phyloP scores from a whole-genome alignment of 2,888 invertebrate genomes.

The Amorpha juglandis region DNA sequence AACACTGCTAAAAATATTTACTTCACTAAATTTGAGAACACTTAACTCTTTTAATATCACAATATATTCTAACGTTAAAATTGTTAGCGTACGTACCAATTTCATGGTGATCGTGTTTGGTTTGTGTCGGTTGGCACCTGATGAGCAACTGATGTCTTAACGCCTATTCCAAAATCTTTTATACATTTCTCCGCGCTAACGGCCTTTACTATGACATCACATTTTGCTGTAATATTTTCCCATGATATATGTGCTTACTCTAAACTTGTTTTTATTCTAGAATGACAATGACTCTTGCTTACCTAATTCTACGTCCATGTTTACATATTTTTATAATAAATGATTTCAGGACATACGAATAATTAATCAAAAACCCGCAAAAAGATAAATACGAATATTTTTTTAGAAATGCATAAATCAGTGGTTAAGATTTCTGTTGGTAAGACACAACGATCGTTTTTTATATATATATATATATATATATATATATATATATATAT shows the following conservation, averaged over 20 bases:
- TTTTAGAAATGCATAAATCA: no score
- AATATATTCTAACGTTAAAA: conserved; percentile 58
- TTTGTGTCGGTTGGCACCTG: conserved; percentile 60
- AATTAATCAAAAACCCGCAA: background rate
- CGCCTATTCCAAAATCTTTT: conserved; percentile 67
- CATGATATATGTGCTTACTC: background rate
- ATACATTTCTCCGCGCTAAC: conserved; percentile 79
- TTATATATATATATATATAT: no score
- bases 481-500: no score
- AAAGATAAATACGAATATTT: no score
- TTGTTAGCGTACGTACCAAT: conserved; percentile 58
- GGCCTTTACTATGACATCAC: conserved; percentile 81
- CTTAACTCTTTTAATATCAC: background rate
- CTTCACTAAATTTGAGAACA: background rate
- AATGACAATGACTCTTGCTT: background rate
- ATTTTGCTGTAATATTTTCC: background rate
- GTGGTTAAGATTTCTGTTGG: no score
- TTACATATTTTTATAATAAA: background rate
- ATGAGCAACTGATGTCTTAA: conserved; percentile 71
- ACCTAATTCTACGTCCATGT: background rate
- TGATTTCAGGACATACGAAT: background rate
- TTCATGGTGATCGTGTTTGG: conserved; percentile 68
- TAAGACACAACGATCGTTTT: no score
- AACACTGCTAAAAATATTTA: no score
- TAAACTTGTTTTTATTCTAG: background rate